These are phyloP conservation scores for Eumerus sabulonum DNA, from an alignment of 2,888 invertebrate species.

Conservation along the genomic window DNA sequence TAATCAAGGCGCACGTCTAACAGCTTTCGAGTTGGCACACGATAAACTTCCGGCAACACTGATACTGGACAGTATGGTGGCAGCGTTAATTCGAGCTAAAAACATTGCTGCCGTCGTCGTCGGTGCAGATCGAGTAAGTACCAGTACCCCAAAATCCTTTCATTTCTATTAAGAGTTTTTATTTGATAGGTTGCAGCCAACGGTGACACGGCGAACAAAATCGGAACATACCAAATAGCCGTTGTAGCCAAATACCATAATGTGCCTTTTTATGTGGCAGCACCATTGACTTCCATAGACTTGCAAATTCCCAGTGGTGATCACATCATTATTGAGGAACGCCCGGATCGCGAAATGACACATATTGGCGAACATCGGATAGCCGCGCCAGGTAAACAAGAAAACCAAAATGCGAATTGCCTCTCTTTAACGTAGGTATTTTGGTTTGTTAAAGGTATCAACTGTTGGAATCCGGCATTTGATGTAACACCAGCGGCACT, in stretches of 20 bases:
- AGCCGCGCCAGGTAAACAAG: constrained; percentile 87
- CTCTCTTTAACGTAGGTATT: not conserved
- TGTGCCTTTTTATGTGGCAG: constrained; percentile 97
- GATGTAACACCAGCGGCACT: constrained; percentile 96
- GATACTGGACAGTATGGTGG: constrained; percentile 97
- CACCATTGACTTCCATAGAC: constrained; percentile 95
- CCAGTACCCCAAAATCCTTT: not conserved
- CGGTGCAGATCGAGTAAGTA: constrained; percentile 93
- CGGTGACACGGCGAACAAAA: constrained; percentile 99
- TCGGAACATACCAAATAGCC: constrained; percentile 97
- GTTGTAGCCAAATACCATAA: constrained; percentile 93
- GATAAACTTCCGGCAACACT: constrained; percentile 95
- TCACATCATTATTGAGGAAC: constrained; percentile 94
- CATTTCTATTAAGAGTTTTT: constrained; percentile 7
- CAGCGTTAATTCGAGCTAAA: constrained; percentile 91
- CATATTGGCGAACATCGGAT: constrained; percentile 91
- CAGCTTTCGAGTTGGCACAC: constrained; percentile 96
- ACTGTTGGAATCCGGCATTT: constrained; percentile 99
- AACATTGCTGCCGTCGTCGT: constrained; percentile 96
- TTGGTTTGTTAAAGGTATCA: constrained; percentile 84
- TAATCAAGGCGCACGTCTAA: constrained; percentile 97
- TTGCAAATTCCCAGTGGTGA: constrained; percentile 88
- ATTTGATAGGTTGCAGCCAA: constrained; percentile 88
- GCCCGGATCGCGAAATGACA: constrained; percentile 95
- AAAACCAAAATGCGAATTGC: not conserved